Percentiles rank a stretch among this genome's conserved stretches.
phyloP scores from a whole-genome alignment of 2,888 invertebrate species.

The Troglohyphantes excavatus region DNA sequence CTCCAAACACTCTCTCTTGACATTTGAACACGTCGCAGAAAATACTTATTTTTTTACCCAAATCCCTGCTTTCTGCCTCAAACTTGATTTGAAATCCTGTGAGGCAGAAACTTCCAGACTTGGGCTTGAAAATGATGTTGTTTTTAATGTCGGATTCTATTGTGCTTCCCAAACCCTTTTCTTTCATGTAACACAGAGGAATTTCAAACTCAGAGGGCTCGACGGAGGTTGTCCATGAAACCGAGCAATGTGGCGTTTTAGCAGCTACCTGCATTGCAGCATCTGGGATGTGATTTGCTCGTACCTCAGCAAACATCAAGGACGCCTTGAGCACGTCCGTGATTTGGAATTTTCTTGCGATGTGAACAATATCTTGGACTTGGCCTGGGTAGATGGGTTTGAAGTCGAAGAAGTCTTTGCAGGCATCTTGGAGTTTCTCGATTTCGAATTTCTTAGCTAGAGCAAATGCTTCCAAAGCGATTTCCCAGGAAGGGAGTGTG shows the following conservation, averaged over 20 bases:
- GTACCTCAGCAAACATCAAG: neutral
- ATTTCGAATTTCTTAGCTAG: neutral
- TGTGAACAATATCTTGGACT: neutral
- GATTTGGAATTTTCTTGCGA: neutral
- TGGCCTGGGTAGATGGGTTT: neutral
- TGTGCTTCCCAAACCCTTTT: neutral
- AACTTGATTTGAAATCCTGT: conserved; percentile 30
- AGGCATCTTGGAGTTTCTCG: neutral
- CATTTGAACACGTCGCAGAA: neutral
- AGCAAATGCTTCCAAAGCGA: conserved; percentile 17
- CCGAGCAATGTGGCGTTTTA: neutral
- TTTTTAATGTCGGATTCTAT: neutral
- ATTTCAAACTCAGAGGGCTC: conserved; percentile 3
- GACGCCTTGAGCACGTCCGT: neutral
- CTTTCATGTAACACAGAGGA: neutral
- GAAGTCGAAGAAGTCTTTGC: neutral
- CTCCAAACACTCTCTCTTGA: neutral
- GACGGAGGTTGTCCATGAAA: neutral
- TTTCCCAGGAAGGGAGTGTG: neutral
- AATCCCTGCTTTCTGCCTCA: neutral
- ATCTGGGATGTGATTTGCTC: neutral
- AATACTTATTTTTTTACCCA: neutral
- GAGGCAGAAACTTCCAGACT: neutral
- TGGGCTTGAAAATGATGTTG: neutral
- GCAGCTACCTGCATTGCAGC: too few relatives aligned